Base-by-base conservation (phyloP, 2,888 invertebrate species). In the Gastrophysa polygoni region DNA sequence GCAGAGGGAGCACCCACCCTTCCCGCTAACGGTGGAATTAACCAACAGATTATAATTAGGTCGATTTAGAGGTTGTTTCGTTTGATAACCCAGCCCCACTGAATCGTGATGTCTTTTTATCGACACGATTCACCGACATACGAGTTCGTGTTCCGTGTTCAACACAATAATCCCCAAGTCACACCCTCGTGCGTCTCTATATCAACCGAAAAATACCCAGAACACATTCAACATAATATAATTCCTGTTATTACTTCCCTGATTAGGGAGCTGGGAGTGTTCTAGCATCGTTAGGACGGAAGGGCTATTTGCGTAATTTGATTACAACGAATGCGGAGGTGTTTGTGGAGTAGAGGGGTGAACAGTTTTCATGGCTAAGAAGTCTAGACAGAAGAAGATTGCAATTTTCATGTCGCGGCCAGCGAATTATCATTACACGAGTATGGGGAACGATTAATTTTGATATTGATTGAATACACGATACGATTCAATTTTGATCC, bases 241-340 rank as follows among this genome's bases (percentile, higher is more conserved):
- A 78, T 78, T 75, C 74, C 75, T 71, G 74, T 76, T 78, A 77
- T 76, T 75, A 77, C 73, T 74, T 70, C 65, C 71, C 74, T 77
- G 77, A 77, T 77, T 75, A 75, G 51, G 51, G 10, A 32, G 32
- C 6, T 2, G 72, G 75, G 77, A 70, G 76, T 74, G 76, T 74
- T 74, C 72, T 70, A 55, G 52, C 51, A 47, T 59, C 51, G 56
- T 21, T 50, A 48, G 57, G 62, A 57, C 49, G 57, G 48, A 47
- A 50, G 18, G 38, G 18, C 38, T 49, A 57, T 52, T 57, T 61
- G 46, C 50, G 55, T 63, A 63, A 63, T 61, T 61, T 61, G 56
- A 61, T 61, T 61, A 61, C 29, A 48, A 14, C 32, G 32, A 56
- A 56, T 50, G 56, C 60, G 43, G 54, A 29, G 14, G 59, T 54